Conservation (phyloP, 2,113 vertebrate genomes). For the Acanthisitta chloris region DNA sequence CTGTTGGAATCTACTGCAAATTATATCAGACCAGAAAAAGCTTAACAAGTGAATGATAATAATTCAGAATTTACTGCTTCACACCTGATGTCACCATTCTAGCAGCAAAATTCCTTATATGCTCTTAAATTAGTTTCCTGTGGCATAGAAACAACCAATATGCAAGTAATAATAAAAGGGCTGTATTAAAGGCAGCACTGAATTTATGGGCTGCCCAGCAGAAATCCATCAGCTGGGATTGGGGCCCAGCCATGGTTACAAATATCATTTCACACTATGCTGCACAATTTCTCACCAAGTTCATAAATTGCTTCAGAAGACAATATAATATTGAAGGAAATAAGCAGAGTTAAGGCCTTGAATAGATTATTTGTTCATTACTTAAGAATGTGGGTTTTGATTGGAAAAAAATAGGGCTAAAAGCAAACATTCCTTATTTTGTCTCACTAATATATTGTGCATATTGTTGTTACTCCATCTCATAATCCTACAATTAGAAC, state of each 20-base stretch:
- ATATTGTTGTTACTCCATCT: neutral
- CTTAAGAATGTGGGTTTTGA: neutral
- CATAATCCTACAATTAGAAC: neutral
- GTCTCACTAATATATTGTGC: neutral
- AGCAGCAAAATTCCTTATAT: neutral
- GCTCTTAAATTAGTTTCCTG: neutral
- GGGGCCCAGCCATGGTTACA: neutral
- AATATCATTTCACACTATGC: constrained; percentile 51
- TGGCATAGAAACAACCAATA: neutral
- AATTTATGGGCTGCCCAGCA: neutral
- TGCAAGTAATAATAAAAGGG: neutral
- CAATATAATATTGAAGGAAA: constrained; percentile 1
- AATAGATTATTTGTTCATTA: constrained; percentile 2
- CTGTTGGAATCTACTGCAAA: neutral
- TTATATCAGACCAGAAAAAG: neutral
- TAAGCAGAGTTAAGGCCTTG: neutral
- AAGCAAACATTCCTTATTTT: neutral
- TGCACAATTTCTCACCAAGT: constrained; percentile 5
- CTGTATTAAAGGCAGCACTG: neutral
- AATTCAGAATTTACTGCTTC: neutral
- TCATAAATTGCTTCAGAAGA: neutral
- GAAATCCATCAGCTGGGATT: constrained; percentile 5
- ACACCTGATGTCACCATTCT: neutral
- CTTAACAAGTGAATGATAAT: neutral
- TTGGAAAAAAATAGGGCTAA: neutral